Conservation (phyloP, 2,888 invertebrate species). For the Tetropium fuscum region DNA sequence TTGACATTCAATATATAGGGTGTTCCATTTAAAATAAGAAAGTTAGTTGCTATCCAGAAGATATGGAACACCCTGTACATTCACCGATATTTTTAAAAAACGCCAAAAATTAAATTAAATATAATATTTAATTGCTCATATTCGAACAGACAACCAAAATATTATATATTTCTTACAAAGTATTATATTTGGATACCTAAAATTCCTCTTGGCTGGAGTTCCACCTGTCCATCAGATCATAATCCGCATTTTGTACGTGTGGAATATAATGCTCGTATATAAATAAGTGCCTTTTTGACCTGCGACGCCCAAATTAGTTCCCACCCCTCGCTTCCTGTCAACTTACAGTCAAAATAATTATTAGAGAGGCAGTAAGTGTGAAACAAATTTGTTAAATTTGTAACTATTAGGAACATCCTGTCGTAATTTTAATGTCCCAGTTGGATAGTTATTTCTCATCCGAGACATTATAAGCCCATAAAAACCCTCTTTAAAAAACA, state of each 20-base stretch:
- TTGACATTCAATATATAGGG: too few relatives aligned
- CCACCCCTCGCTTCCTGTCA: slow-evolving; percentile 46
- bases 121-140: too few relatives aligned
- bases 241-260: slow-evolving; percentile 42
- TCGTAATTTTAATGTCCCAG: slow-evolving; percentile 20
- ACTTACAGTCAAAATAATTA: slow-evolving; percentile 42
- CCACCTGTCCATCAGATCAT: slow-evolving; percentile 38
- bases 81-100: too few relatives aligned
- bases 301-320: slow-evolving; percentile 40
- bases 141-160: too few relatives aligned
- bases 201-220: too few relatives aligned
- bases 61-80: too few relatives aligned
- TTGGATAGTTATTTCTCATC: slow-evolving; percentile 9
- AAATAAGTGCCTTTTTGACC: slow-evolving; percentile 42
- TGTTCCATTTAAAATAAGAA: too few relatives aligned
- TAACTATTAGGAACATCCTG: slow-evolving; percentile 45
- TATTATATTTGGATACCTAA: too few relatives aligned
- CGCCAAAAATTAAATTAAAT: too few relatives aligned
- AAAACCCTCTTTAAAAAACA: slow-evolving; percentile 23
- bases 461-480: slow-evolving; percentile 21
- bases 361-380: slow-evolving; percentile 40
- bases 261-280: slow-evolving; percentile 40
- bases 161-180: too few relatives aligned
- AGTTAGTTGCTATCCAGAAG: too few relatives aligned
- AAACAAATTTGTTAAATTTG: slow-evolving; percentile 42